Evolutionary conservation across 2,113 vertebrate species (phyloP).

Genomic region (Centrocercus urophasianus): DNA sequence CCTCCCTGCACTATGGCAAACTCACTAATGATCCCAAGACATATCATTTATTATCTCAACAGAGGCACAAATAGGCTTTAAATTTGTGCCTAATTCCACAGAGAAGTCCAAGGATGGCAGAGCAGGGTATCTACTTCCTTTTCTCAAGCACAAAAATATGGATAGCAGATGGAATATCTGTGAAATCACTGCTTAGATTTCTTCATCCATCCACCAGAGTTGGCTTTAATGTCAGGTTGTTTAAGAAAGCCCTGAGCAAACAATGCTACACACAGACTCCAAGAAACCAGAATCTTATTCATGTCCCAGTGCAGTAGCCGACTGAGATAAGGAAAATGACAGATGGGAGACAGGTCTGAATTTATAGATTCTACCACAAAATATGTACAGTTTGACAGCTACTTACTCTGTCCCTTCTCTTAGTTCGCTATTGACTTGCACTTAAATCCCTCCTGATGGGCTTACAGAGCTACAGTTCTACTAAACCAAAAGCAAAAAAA

Average conservation of each 20-base stretch:
- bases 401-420: slow-evolving; percentile 31
- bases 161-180: not conserved
- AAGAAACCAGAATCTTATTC: slow-evolving; percentile 2
- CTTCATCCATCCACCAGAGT: not conserved
- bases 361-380: slow-evolving; percentile 59
- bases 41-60: not conserved
- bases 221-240: not conserved
- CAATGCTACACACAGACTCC: not conserved
- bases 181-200: not conserved
- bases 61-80: not conserved
- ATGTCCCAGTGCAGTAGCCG: not conserved
- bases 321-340: slow-evolving; percentile 57
- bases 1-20: not conserved
- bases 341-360: slow-evolving; percentile 50
- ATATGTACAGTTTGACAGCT: slow-evolving; percentile 9
- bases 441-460: slow-evolving; percentile 39
- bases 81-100: not conserved
- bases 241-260: slow-evolving; percentile 13
- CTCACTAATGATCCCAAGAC: not conserved
- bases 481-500: slow-evolving; percentile 1
- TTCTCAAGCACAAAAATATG: not conserved
- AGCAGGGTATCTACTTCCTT: not conserved
- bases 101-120: not conserved
- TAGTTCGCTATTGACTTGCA: slow-evolving; percentile 35
- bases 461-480: slow-evolving; percentile 29